A percentile compares a stretch with the other conserved stretches of the same genome.
Evolutionary conservation across 2,888 invertebrate species (phyloP).

Genomic region (Drosophila suboccidentalis): DNA sequence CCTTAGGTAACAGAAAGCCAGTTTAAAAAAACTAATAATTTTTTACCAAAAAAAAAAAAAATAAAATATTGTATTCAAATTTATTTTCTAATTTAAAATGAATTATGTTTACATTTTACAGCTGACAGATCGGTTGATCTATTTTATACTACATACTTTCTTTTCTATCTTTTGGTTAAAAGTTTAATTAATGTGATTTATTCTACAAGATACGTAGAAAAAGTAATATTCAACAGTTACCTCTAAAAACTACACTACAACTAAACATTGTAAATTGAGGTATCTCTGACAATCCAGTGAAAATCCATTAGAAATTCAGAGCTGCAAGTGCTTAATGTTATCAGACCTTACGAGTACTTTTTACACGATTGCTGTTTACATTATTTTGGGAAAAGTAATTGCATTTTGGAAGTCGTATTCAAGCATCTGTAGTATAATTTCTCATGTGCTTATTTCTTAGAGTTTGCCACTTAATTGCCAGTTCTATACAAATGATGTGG

Average conservation of each 20-base stretch:
- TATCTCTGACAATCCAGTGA: background rate
- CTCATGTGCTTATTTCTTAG: conserved; percentile 25
- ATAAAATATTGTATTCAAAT: no score
- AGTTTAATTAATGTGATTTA: no score
- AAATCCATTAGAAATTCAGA: conserved; percentile 8
- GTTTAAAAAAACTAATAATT: no score
- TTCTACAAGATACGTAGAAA: background rate
- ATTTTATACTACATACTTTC: no score
- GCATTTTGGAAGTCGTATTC: conserved; percentile 28
- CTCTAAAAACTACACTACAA: background rate
- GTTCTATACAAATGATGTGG: conserved; percentile 67
- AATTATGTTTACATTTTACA: no score
- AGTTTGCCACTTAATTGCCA: conserved; percentile 61
- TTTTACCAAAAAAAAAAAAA: no score
- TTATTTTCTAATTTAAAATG: no score
- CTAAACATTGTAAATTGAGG: background rate
- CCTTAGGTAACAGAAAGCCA: no score
- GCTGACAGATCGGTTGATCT: no score
- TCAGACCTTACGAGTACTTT: background rate
- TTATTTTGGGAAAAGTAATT: conserved; percentile 12
- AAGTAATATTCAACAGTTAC: no score
- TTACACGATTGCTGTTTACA: background rate
- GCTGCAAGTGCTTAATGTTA: conserved; percentile 9
- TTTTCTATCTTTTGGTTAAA: no score
- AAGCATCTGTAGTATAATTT: conserved; percentile 28